phyloP scores from a whole-genome alignment of 64 coral and sea anemone species.

The Montipora efflorescens region DNA sequence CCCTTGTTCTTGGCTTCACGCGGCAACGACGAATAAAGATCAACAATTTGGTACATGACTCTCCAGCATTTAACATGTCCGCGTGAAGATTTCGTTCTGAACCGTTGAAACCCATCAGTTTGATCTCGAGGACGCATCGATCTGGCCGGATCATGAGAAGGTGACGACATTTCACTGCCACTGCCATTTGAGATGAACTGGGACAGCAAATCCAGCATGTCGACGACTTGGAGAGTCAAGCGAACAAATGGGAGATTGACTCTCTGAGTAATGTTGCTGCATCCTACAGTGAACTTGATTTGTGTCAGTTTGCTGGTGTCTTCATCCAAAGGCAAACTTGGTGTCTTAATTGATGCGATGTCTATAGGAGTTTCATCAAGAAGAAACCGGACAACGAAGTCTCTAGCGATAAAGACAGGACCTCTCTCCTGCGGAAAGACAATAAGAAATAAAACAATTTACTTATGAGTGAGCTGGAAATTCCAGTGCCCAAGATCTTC shows the following conservation, averaged over 20 bases:
- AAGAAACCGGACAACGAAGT: slow-evolving; percentile 78
- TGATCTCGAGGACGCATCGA: background rate
- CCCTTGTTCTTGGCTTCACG: slow-evolving; percentile 83
- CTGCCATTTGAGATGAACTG: slow-evolving; percentile 6
- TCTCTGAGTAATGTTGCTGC: slow-evolving; percentile 80
- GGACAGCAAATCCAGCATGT: slow-evolving; percentile 82
- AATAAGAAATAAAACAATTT: background rate
- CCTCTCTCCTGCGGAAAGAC: slow-evolving; percentile 68
- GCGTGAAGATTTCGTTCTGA: background rate
- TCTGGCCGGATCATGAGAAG: background rate
- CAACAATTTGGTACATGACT: slow-evolving; percentile 95
- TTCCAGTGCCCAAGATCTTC: no score
- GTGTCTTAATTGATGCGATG: background rate
- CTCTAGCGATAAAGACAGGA: slow-evolving; percentile 91
- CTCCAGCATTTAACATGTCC: slow-evolving; percentile 88
- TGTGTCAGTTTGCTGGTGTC: slow-evolving; percentile 60
- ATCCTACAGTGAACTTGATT: slow-evolving; percentile 81
- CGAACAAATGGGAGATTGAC: slow-evolving; percentile 86
- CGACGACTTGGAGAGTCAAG: slow-evolving; percentile 74
- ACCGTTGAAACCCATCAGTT: slow-evolving; percentile 4
- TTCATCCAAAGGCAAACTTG: background rate
- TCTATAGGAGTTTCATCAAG: slow-evolving; percentile 54
- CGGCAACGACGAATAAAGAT: slow-evolving; percentile 93
- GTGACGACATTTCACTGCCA: background rate
- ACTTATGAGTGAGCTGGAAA: no score